Evolutionary conservation across 2,888 invertebrate species (phyloP).

Genomic region (Synanthedon andrenaeformis): DNA sequence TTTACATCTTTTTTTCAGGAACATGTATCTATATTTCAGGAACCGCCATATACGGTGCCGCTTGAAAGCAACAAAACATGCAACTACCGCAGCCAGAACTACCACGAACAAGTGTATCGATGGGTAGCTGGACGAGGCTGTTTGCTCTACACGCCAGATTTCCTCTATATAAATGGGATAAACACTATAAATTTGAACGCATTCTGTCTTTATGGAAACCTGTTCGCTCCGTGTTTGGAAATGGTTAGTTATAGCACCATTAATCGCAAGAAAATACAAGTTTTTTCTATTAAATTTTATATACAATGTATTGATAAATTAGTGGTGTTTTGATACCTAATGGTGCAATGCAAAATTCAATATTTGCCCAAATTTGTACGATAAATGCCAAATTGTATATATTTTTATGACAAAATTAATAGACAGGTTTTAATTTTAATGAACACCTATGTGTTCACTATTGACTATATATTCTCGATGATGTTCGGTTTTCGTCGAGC

Average conservation of each 20-base stretch:
- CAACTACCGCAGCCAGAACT: slow-evolving; percentile 45
- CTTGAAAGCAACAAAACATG: slow-evolving; percentile 35
- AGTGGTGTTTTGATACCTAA: too few species aligned
- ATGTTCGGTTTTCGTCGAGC: too few species aligned
- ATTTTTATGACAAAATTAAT: neutral
- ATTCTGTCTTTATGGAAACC: slow-evolving; percentile 42
- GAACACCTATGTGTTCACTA: too few species aligned
- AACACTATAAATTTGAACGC: slow-evolving; percentile 41
- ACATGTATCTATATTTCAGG: slow-evolving; percentile 21
- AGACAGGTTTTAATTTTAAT: too few species aligned
- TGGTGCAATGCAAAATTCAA: too few species aligned
- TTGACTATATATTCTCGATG: too few species aligned
- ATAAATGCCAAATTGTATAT: neutral
- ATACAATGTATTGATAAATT: too few species aligned
- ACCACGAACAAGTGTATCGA: slow-evolving; percentile 52
- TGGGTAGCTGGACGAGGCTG: slow-evolving; percentile 61
- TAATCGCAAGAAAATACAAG: too few species aligned
- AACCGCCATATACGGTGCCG: slow-evolving; percentile 33
- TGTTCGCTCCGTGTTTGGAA: slow-evolving; percentile 53
- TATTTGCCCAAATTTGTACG: neutral
- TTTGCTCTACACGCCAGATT: slow-evolving; percentile 47
- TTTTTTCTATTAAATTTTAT: neutral
- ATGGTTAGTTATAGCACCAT: slow-evolving; percentile 31
- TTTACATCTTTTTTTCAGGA: too few species aligned
- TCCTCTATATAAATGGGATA: slow-evolving; percentile 37